Evolutionary conservation across 2,797 vertebrate species (phyloP).

Genomic region (Enoplosus armatus): DNA sequence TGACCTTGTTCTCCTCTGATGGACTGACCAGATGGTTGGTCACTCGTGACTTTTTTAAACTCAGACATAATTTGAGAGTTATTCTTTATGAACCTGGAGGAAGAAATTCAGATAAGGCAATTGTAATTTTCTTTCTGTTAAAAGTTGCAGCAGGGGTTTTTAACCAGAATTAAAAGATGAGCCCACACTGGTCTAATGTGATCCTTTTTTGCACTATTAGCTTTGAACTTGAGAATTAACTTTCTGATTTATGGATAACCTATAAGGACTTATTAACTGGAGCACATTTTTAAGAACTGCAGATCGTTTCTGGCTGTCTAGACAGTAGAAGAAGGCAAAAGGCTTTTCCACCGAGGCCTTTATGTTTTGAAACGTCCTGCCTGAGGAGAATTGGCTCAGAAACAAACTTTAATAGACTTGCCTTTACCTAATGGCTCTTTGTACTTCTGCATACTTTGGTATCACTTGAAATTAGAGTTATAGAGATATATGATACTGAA

Average conservation of each 20-base stretch:
- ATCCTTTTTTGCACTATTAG: conserved; percentile 49
- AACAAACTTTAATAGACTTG: conserved; percentile 54
- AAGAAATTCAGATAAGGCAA: conserved; percentile 35
- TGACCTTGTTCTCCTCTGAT: conserved; percentile 45
- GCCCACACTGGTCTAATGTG: conserved; percentile 38
- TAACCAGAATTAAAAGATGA: conserved; percentile 52
- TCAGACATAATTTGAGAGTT: conserved; percentile 16
- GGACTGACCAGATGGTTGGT: conserved; percentile 19
- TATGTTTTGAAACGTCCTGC: conserved; percentile 44
- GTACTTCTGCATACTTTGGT: conserved; percentile 11
- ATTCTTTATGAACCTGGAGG: conserved; percentile 14
- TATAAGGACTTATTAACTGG: conserved; percentile 63
- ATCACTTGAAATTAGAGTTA: conserved; percentile 8
- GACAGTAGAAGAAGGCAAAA: conserved; percentile 44
- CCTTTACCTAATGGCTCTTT: conserved; percentile 56
- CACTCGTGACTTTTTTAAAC: conserved; percentile 36
- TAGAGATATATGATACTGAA: background rate
- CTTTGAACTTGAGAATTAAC: conserved; percentile 62
- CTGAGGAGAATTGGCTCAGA: conserved; percentile 52
- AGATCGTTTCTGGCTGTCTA: conserved; percentile 65
- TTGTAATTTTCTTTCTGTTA: conserved; percentile 39
- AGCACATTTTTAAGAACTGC: conserved; percentile 57
- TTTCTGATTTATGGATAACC: conserved; percentile 66
- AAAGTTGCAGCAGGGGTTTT: conserved; percentile 39
- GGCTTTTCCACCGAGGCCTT: conserved; percentile 45